Percentiles rank a stretch among this genome's conserved stretches.
phyloP scores from a whole-genome alignment of 1,140 invertebrate species.

The Zaprionus taronus region DNA sequence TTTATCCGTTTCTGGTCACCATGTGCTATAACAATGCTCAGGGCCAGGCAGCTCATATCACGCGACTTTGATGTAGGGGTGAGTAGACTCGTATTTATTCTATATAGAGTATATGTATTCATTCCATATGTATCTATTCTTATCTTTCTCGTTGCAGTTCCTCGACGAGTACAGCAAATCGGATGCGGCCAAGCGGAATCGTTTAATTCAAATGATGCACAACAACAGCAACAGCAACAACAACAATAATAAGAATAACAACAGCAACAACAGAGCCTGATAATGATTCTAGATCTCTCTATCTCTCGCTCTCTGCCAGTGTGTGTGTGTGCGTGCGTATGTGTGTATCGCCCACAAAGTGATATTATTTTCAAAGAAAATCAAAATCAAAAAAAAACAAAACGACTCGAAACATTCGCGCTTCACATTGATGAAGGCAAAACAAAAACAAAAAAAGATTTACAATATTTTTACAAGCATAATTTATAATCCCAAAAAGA shows the following conservation, averaged over 20 bases:
- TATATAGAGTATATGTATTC: not conserved
- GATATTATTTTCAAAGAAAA: slow-evolving; percentile 83
- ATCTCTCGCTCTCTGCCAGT: slow-evolving; percentile 18
- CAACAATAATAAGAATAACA: slow-evolving; percentile 20
- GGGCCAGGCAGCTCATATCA: slow-evolving; percentile 66
- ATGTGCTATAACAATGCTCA: slow-evolving; percentile 71
- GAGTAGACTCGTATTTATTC: slow-evolving; percentile 16
- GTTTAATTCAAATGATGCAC: slow-evolving; percentile 84
- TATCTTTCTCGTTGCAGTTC: slow-evolving; percentile 84
- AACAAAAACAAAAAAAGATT: slow-evolving; percentile 15
- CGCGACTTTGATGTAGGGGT: slow-evolving; percentile 79
- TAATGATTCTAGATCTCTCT: not conserved
- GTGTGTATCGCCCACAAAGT: slow-evolving; percentile 46
- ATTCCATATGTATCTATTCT: not conserved
- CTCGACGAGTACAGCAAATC: slow-evolving; percentile 88
- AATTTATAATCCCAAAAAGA: slow-evolving; percentile 52
- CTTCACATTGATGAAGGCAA: slow-evolving; percentile 15
- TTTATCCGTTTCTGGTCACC: slow-evolving; percentile 95
- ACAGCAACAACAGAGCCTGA: slow-evolving; percentile 25
- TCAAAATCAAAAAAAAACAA: slow-evolving; percentile 39
- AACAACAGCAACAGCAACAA: slow-evolving; percentile 42
- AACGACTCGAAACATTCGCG: slow-evolving; percentile 70
- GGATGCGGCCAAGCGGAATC: slow-evolving; percentile 86
- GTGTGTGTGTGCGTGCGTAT: slow-evolving; percentile 4
- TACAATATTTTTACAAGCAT: slow-evolving; percentile 62